Percentiles rank a stretch among this genome's conserved stretches.
Evolutionary conservation across 2,797 vertebrate species (phyloP).

Genomic region (Anabacerthia variegaticeps): DNA sequence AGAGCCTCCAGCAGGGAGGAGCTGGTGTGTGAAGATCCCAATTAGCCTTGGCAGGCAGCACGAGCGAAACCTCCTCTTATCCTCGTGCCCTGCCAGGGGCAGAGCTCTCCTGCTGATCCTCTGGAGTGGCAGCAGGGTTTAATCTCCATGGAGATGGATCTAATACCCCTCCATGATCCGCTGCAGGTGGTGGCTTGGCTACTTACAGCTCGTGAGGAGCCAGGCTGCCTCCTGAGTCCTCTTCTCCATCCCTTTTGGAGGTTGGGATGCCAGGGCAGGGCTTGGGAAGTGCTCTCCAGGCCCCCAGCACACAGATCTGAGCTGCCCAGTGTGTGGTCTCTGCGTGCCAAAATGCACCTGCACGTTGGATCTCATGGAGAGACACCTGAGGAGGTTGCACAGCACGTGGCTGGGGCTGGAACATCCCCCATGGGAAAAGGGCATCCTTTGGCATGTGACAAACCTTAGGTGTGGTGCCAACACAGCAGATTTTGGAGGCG

Average conservation of each 20-base stretch:
- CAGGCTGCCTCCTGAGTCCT: neutral
- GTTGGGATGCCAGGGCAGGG: neutral
- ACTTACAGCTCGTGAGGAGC: accelerated
- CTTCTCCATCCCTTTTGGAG: neutral
- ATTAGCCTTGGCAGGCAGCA: conserved; percentile 16
- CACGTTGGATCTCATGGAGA: accelerated
- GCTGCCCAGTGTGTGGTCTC: neutral
- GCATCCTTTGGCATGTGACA: accelerated
- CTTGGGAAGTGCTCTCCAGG: neutral
- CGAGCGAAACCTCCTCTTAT: neutral
- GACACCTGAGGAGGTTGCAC: neutral
- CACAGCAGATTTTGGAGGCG: neutral
- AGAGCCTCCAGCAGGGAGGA: neutral
- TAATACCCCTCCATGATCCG: accelerated
- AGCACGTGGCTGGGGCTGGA: accelerated
- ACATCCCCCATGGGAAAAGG: neutral
- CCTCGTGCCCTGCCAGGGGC: neutral
- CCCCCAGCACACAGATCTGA: neutral
- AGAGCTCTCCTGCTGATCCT: neutral
- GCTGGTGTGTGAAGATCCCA: neutral
- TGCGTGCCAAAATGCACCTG: neutral
- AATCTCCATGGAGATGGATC: neutral
- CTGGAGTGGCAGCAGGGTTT: neutral
- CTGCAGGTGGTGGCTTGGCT: neutral
- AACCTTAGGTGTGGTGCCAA: accelerated